Conservation (phyloP, 2,888 invertebrate species). For the Eulithis prunata region DNA sequence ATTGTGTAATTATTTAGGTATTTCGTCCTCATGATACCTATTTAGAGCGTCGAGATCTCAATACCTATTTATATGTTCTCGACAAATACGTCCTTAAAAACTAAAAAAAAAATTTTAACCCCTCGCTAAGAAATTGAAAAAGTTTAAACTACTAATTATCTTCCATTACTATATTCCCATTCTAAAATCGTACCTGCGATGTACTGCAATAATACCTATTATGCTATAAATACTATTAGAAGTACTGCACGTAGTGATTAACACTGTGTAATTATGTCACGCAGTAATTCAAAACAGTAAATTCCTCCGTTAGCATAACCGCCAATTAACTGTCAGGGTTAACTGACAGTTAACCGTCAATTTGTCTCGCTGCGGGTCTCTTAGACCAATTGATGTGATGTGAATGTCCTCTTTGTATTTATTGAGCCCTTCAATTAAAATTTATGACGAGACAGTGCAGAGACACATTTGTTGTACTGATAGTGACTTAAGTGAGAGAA, state of each 20-base stretch:
- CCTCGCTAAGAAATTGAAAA: too few species aligned
- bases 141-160: too few species aligned
- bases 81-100: too few species aligned
- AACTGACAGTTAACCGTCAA: constrained; percentile 46
- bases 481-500: background rate
- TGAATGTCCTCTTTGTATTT: constrained; percentile 45
- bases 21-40: too few species aligned
- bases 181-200: too few species aligned
- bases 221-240: too few species aligned
- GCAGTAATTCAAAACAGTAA: constrained; percentile 7
- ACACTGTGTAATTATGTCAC: background rate
- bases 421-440: constrained; percentile 22
- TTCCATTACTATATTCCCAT: too few species aligned
- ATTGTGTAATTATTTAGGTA: background rate
- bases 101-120: too few species aligned
- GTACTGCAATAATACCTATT: too few species aligned
- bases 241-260: too few species aligned
- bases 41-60: too few species aligned
- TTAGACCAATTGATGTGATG: constrained; percentile 47
- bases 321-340: constrained; percentile 48
- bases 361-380: constrained; percentile 52
- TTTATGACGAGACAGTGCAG: constrained; percentile 5
- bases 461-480: background rate
- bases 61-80: too few species aligned
- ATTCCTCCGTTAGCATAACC: constrained; percentile 16